These are phyloP conservation scores for Sympetrum striolatum DNA, from an alignment of 2,888 invertebrate genomes.

Conservation along the genomic window DNA sequence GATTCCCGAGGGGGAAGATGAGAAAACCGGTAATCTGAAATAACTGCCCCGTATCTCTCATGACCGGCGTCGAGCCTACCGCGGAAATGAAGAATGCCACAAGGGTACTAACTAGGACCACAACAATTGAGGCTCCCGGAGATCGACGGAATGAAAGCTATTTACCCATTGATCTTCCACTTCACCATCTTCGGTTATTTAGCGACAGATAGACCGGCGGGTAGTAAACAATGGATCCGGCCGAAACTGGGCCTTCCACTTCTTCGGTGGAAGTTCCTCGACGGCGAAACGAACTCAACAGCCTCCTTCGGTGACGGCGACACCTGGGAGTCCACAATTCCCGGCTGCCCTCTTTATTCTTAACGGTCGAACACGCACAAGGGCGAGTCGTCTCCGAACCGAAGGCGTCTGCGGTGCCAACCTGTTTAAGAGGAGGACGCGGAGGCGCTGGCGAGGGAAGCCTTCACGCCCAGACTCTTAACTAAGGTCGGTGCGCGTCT, in stretches of 20 bases:
- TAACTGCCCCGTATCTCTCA: too few relatives aligned
- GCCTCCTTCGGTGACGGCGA: not conserved
- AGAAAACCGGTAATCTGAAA: too few relatives aligned
- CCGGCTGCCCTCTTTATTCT: not conserved
- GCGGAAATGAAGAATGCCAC: not conserved
- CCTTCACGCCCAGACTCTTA: not conserved
- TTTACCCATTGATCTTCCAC: not conserved
- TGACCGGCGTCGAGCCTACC: too few relatives aligned
- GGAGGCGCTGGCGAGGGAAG: not conserved
- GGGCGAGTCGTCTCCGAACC: not conserved
- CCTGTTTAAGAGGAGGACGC: not conserved
- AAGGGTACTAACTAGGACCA: not conserved
- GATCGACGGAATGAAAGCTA: not conserved
- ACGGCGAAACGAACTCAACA: not conserved
- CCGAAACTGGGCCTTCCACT: not conserved
- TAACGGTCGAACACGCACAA: not conserved
- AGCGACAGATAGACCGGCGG: not conserved
- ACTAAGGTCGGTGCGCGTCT: conserved; percentile 1
- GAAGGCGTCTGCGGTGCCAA: not conserved
- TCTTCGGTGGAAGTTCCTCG: not conserved
- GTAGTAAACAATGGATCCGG: not conserved
- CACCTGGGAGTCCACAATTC: not conserved
- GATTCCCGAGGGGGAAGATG: too few relatives aligned
- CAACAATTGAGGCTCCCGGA: not conserved
- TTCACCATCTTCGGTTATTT: not conserved